Conservation (phyloP, 2,888 invertebrate genomes). For the Macropis europaea region DNA sequence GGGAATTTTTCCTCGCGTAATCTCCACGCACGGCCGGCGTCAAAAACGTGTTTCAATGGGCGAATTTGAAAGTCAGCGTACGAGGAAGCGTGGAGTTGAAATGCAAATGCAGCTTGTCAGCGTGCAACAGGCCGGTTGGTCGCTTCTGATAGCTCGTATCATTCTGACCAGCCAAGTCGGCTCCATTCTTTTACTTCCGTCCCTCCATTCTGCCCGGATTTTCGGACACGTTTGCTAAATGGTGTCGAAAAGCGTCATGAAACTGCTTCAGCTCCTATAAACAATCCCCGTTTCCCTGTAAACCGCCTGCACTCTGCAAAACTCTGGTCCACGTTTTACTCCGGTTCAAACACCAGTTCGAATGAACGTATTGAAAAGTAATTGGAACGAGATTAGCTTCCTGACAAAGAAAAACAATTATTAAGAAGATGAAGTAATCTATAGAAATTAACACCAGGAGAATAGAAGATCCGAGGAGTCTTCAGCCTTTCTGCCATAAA, state of each 20-base stretch:
- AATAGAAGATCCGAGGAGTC: too few relatives aligned
- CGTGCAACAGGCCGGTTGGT: slow-evolving; percentile 70
- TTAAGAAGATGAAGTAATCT: too few relatives aligned
- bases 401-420: too few relatives aligned
- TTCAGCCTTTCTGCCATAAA: too few relatives aligned
- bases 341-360: too few relatives aligned
- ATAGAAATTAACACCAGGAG: too few relatives aligned
- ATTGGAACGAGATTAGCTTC: too few relatives aligned
- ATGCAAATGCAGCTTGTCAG: slow-evolving; percentile 69
- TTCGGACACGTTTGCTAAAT: slow-evolving; percentile 34
- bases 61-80: slow-evolving; percentile 43
- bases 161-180: slow-evolving; percentile 63
- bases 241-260: slow-evolving; percentile 5
- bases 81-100: slow-evolving; percentile 38
- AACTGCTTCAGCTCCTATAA: too few relatives aligned
- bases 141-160: slow-evolving; percentile 72
- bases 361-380: too few relatives aligned
- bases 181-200: slow-evolving; percentile 60
- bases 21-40: not conserved
- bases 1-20: not conserved
- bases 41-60: slow-evolving; percentile 45
- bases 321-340: too few relatives aligned
- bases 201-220: slow-evolving; percentile 43
- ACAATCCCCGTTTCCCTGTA: too few relatives aligned
- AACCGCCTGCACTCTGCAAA: too few relatives aligned